Base-by-base conservation (phyloP, 1,140 invertebrate species). In the Diprion similis region DNA sequence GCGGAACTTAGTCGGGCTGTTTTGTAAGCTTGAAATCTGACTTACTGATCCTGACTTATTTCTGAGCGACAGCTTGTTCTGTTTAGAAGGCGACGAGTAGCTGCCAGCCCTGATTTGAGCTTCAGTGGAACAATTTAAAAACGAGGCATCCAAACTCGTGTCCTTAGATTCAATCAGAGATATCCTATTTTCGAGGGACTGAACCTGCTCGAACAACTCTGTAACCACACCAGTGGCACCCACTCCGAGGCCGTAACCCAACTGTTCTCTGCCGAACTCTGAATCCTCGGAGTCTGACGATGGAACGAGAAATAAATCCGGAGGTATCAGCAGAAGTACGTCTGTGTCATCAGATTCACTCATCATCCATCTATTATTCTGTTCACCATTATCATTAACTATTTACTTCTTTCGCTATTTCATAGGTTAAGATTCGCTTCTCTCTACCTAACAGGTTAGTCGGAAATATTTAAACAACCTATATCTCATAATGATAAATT, bases 341-440 rank as follows among this genome's bases (percentile, higher is more conserved):
- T 95, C 94, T 7, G 94, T 95, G 85, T 95, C 94, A 90, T 95
- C 94, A 73, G 93, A 92, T 82, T 95, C 94, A 91, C 93, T 95
- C 94, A 95, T 95, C 82, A 90, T 85, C 46, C 64, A 8, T 18
- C 59, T 15, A 46, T 48, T 70, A 48, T 64, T 15, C 8, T 46
- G 19, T n/a, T 15, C 4, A 68, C 13, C 67, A 68, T 68, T 68
- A 68, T 68, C 15, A 68, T 37, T 37, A 6, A 37, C 24, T 37
- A 1, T 37, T 37, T 37, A 37, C 6, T 37, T 37, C 24, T 37
- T 37, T 37, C 24, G 24, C 24, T 37, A 37, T 37, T 37, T 37
- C 6, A 37, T 37, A 37, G 24, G 24, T 37, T 37, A 37, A 37
- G 24, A 37, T 37, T 37, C 24, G 24, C 2, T 37, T 37, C 24